These are phyloP conservation scores for Myiagra hebetior DNA, from an alignment of 2,113 vertebrate species.

Conservation along the genomic window DNA sequence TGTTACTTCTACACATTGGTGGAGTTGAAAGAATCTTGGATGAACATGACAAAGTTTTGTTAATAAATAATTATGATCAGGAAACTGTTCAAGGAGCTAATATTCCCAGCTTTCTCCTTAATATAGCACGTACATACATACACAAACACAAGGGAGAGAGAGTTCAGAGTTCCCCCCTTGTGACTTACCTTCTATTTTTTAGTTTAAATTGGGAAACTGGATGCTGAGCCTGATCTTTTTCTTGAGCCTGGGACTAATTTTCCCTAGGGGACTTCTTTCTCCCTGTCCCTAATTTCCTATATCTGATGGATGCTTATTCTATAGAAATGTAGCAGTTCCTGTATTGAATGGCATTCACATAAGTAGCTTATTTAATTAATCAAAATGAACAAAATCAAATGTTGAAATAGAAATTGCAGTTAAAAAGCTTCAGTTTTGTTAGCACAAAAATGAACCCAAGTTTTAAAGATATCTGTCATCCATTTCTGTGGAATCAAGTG, in stretches of 20 bases:
- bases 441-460: background rate
- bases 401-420: background rate
- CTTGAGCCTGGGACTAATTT: background rate
- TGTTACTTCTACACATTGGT: background rate
- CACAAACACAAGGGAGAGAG: background rate
- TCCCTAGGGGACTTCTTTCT: background rate
- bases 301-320: background rate
- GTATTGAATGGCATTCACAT: background rate
- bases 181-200: background rate
- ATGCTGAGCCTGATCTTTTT: background rate
- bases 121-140: accelerated
- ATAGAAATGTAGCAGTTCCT: background rate
- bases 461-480: background rate
- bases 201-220: background rate
- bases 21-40: background rate
- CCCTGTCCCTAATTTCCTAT: background rate
- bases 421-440: background rate
- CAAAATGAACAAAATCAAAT: background rate
- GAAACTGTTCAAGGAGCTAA: background rate
- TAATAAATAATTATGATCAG: background rate
- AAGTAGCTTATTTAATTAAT: background rate
- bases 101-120: background rate
- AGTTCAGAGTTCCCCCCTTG: background rate
- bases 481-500: background rate
- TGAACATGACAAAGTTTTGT: background rate